Percentiles rank a stretch among this genome's conserved stretches.
Evolutionary conservation across 2,113 vertebrate species (phyloP).

Genomic region (Phalacrocorax carbo): DNA sequence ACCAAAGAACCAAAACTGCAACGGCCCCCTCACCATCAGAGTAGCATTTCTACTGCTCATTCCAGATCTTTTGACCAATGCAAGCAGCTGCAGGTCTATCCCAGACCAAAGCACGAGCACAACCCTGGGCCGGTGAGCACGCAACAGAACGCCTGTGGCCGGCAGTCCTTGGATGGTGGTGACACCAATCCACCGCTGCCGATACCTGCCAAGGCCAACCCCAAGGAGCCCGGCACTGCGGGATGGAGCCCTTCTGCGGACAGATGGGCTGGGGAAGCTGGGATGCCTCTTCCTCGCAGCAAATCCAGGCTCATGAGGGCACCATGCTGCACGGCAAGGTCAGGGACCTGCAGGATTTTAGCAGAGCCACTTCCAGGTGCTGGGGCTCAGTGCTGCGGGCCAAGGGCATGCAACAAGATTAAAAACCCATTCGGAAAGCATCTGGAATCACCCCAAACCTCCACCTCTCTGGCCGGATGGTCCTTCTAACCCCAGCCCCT

Average conservation of each 20-base stretch:
- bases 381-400: accelerated
- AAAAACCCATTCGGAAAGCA: neutral
- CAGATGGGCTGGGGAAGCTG: neutral
- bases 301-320: neutral
- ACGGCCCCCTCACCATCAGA: neutral
- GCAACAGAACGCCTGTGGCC: neutral
- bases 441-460: neutral
- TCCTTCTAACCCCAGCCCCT: neutral
- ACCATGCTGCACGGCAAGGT: neutral
- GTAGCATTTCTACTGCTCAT: neutral
- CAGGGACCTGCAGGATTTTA: neutral
- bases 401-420: neutral
- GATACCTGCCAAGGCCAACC: neutral
- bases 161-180: neutral
- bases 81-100: neutral
- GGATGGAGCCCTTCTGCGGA: neutral
- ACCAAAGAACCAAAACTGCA: neutral
- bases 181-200: neutral
- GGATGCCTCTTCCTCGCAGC: neutral
- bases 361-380: neutral
- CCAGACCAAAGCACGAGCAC: neutral
- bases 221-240: neutral
- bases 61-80: neutral
- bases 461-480: neutral
- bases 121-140: neutral